Evolutionary conservation across 2,888 invertebrate species (phyloP), one percentile per base, ranked within the genome.

Genomic region (Dolomedes plantarius): DNA sequence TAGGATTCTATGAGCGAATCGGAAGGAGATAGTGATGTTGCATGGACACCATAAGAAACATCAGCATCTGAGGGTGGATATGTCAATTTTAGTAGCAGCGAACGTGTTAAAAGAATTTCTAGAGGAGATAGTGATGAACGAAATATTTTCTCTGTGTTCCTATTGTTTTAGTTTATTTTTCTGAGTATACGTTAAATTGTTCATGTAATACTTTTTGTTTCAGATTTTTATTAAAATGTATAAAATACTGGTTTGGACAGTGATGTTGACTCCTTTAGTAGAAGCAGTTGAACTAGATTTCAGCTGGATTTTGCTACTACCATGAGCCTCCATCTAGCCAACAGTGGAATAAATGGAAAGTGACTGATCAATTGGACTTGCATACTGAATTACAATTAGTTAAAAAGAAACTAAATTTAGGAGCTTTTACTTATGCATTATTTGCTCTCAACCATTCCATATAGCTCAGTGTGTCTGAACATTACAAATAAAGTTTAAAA

Each of bases 361-460:
- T 32, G 69, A 71, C 41, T 56, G 11, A 27, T 31, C 31, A 62
- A 67, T 65, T 68, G 46, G 68, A 65, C 68, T 74, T 76, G 73
- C 71, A 71, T 67, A 50, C 46, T 72, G 73, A 67, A 81, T 75
- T 74, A 69, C 56, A 77, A 64, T 85, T 77, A 85, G 82, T 76
- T 71, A 50, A 76, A 73, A 31, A 73, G 31, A 64, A 81, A 81
- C 72, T 50, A 75, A 77, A 77, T 77, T 78, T 85, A 85, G 83
- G 72, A 77, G 83, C 77, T 85, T 85, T 67, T 67, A 16, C 36
- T 73, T 68, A 73, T 77, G 73, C 71, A 77, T 75, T 62, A 72
- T 85, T 85, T 82, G 73, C 77, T 77, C 77, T 78, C 50, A 62
- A 85, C 72, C 83, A 85, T 85, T 85, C 83, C 83, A 85, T 85